Conservation (phyloP, 2,888 invertebrate genomes). For the Papilio demoleus region DNA sequence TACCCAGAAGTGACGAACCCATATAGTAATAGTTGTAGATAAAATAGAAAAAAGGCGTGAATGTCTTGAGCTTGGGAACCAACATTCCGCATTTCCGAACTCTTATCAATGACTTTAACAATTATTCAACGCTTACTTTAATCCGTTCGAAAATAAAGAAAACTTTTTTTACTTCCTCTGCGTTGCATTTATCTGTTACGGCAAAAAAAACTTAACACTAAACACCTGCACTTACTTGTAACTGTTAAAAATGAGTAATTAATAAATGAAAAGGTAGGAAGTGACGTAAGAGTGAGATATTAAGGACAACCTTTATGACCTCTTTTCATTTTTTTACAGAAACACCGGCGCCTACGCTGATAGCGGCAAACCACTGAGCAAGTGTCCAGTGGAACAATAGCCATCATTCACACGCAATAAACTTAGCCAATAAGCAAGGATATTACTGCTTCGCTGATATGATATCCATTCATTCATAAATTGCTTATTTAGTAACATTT, state of each 20-base stretch:
- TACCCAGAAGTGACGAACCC: constrained; percentile 60
- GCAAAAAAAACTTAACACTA: constrained; percentile 27
- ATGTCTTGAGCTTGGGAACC: constrained; percentile 56
- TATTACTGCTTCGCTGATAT: constrained; percentile 50
- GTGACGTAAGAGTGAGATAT: constrained; percentile 38
- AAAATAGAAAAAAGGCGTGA: constrained; percentile 53
- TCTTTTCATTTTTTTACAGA: constrained; percentile 39
- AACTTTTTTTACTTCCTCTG: constrained; percentile 22
- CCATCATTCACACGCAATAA: constrained; percentile 59
- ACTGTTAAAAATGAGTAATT: constrained; percentile 21
- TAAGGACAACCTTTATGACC: constrained; percentile 44
- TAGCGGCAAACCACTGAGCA: constrained; percentile 52
- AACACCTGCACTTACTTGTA: constrained; percentile 18
- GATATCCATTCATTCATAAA: constrained; percentile 34
- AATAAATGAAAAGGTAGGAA: constrained; percentile 39
- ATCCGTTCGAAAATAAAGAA: constrained; percentile 16
- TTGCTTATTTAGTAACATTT: not conserved
- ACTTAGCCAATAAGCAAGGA: constrained; percentile 60
- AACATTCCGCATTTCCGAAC: constrained; percentile 55
- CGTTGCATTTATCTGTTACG: constrained; percentile 21
- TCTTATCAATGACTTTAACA: constrained; percentile 46
- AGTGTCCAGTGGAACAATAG: constrained; percentile 40
- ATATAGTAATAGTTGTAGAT: constrained; percentile 26
- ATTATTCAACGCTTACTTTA: constrained; percentile 41
- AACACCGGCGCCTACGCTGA: constrained; percentile 58